A percentile compares a stretch with the other conserved stretches of the same genome.
phyloP scores from a whole-genome alignment of 2,113 vertebrate species.

The Fulmarus glacialis region DNA sequence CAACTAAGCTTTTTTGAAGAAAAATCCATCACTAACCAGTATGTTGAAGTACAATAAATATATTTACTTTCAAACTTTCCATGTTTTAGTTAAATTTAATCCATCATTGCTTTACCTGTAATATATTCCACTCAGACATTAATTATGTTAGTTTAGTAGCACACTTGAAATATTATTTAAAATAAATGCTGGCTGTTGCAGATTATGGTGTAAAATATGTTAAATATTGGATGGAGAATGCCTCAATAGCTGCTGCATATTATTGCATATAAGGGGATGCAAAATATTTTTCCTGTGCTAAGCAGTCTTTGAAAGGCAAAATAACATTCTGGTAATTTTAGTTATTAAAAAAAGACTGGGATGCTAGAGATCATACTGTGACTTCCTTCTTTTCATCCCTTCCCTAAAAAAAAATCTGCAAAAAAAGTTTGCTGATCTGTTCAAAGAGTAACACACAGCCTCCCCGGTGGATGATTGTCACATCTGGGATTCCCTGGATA shows the following conservation, averaged over 20 bases:
- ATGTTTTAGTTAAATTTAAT: background rate
- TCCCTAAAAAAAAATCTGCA: background rate
- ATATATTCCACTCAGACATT: background rate
- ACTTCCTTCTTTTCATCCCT: background rate
- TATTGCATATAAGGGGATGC: background rate
- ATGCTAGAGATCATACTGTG: background rate
- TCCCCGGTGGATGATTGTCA: background rate
- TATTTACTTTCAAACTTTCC: background rate
- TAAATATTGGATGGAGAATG: background rate
- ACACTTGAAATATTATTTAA: background rate
- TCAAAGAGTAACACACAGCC: background rate
- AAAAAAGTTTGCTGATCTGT: background rate
- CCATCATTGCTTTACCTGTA: background rate
- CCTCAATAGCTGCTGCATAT: background rate
- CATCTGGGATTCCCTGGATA: background rate
- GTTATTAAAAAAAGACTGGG: background rate
- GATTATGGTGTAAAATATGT: background rate
- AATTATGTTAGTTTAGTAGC: background rate
- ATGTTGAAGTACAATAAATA: background rate
- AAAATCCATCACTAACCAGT: background rate
- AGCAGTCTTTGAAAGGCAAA: background rate
- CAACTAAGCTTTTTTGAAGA: background rate
- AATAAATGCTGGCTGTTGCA: background rate
- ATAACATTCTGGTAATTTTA: background rate
- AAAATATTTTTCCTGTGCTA: background rate